phyloP scores from a whole-genome alignment of 2,113 vertebrate species.

The Labrus mixtus region DNA sequence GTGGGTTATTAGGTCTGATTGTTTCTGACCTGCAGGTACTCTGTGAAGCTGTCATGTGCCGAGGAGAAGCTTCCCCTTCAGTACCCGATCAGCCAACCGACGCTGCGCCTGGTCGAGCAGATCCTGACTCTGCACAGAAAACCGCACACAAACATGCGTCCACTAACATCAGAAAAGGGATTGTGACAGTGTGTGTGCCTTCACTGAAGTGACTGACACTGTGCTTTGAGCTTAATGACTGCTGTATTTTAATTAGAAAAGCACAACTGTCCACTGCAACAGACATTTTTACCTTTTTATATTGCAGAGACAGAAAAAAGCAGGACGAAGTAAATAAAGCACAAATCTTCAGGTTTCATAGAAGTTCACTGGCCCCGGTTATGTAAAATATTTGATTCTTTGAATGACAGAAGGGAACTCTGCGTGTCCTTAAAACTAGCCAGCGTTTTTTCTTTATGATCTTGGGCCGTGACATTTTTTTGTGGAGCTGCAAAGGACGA shows the following conservation, averaged over 20 bases:
- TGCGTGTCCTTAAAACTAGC: not conserved
- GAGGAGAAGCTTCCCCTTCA: constrained; percentile 78
- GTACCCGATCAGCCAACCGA: constrained; percentile 80
- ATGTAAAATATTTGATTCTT: not conserved
- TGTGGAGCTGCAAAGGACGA: not conserved
- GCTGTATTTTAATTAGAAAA: not conserved
- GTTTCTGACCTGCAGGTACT: constrained; percentile 76
- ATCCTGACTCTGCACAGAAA: constrained; percentile 71
- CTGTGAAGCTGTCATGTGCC: constrained; percentile 73
- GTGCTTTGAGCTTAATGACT: not conserved
- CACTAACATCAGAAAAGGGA: not conserved
- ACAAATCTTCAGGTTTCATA: not conserved
- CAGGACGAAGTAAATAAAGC: not conserved
- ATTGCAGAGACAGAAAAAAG: not conserved
- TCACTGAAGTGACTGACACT: constrained; percentile 3
- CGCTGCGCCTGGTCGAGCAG: constrained; percentile 72
- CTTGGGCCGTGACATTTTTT: not conserved
- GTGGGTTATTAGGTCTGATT: not conserved
- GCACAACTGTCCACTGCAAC: too few relatives aligned
- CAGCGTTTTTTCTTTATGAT: not conserved
- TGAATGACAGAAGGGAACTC: not conserved
- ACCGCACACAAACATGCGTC: constrained; percentile 1
- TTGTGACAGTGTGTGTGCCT: constrained; percentile 32
- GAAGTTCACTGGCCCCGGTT: not conserved
- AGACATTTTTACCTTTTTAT: too few relatives aligned